Base-by-base conservation (phyloP, 2,888 invertebrate genomes). In the Helleia helle region DNA sequence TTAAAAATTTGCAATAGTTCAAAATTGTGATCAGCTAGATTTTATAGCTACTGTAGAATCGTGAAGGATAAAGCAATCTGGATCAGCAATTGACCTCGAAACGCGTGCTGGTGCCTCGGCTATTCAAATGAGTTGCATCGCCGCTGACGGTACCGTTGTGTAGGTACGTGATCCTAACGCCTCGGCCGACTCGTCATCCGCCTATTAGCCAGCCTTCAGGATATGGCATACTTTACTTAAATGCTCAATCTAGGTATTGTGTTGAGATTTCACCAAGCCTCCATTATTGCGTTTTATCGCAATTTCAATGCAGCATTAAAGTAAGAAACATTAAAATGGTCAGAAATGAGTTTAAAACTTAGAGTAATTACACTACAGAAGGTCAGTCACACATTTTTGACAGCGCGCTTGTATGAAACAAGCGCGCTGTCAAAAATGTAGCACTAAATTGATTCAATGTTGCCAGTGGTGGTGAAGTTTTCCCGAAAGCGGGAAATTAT, bases 81-180 rank as follows among this genome's bases (percentile, higher is more conserved):
- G 28, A 38, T 41, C 28, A 38, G 38, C 29, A 41, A 27, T 49
- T 46, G 52, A 51, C 50, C 51, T 48, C 41, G 31, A 55, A 52
- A 52, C 48, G 43, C 30, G 38, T 34, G 30, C 13, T 59, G 56
- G 52, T 54, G 58, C 62, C 58, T 65, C 58, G 61, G 73, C 72
- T 76, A 80, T 79, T 76, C 65, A 77, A 80, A 79, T 74, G 61
- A 62, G 63, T 60, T 54, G 40, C 66, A 52, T 44, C 50, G 36
- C 25, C 22, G 12, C 24, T 13, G 44, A 43, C 44, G 49, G 62
- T 75, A 74, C 80, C 79, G 81, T 79, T 80, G 67, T 47, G 65
- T n/a, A n/a, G n/a, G n/a, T 70, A 79, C 76, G 77, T 77, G 79
- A 74, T 74, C 65, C 72, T 71, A 63, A 58, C 64, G 58, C 61